phyloP scores from a whole-genome alignment of 1,140 invertebrate genomes.

The Caenorhabditis briggsae region DNA sequence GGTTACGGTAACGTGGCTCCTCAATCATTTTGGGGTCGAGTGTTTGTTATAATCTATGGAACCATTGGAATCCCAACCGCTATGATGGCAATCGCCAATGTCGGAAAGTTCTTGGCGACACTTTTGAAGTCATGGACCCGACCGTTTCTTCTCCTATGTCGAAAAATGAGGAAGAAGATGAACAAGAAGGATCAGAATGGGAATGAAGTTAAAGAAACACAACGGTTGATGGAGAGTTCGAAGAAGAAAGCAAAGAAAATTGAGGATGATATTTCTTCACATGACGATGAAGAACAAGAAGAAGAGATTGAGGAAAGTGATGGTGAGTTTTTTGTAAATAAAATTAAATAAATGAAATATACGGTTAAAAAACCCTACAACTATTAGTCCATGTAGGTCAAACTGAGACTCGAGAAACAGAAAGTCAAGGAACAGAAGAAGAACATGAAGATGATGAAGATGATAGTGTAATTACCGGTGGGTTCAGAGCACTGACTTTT shows the following conservation, averaged over 20 bases:
- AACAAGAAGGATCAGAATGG: conserved; percentile 34
- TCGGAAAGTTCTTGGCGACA: conserved; percentile 65
- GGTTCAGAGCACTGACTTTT: background rate
- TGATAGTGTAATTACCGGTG: conserved; percentile 15
- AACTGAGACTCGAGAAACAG: background rate
- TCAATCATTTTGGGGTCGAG: conserved; percentile 63
- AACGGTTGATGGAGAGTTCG: conserved; percentile 41
- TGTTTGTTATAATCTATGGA: conserved; percentile 68
- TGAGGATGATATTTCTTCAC: conserved; percentile 39
- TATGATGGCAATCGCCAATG: conserved; percentile 68
- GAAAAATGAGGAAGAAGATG: conserved; percentile 34
- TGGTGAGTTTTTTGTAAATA: background rate
- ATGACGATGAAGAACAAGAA: conserved; percentile 62
- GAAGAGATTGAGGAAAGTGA: conserved; percentile 35
- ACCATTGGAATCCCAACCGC: conserved; percentile 67
- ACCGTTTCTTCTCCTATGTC: background rate
- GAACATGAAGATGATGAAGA: background rate
- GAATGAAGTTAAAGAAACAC: conserved; percentile 33
- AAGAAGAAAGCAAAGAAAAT: conserved; percentile 50
- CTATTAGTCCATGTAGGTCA: too few relatives aligned
- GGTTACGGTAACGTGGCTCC: conserved; percentile 69
- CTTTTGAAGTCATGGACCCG: conserved; percentile 45
- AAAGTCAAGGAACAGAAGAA: too few relatives aligned
- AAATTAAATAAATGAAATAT: background rate
- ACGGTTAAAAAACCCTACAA: too few relatives aligned